phyloP scores from a whole-genome alignment of 2,888 invertebrate species.

The Drosophila limbata region DNA sequence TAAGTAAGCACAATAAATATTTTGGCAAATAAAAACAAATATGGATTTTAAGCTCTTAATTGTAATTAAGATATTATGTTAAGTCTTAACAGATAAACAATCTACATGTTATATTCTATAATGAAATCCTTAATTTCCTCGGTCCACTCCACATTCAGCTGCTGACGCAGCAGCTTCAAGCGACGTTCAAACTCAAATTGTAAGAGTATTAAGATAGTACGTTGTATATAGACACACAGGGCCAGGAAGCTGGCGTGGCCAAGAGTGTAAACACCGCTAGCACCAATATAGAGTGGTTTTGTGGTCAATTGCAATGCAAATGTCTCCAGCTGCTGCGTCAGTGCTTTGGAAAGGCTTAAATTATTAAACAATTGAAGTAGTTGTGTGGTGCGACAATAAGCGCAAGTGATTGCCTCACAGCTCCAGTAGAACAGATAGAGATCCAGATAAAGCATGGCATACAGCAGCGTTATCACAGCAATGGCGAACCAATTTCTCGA shows the following conservation, averaged over 20 bases:
- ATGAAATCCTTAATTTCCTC: constrained; percentile 14
- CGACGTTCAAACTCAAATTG: constrained; percentile 44
- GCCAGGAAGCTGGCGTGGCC: constrained; percentile 27
- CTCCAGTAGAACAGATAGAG: constrained; percentile 42
- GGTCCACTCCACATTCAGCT: constrained; percentile 15
- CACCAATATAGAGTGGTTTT: constrained; percentile 6
- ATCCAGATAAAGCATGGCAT: constrained; percentile 19
- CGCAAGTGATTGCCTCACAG: constrained; percentile 24
- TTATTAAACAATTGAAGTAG: constrained; percentile 22
- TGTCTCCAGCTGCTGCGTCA: constrained; percentile 18
- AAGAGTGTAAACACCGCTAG: constrained; percentile 14
- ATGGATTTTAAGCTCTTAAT: constrained; percentile 15
- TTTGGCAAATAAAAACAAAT: constrained; percentile 30
- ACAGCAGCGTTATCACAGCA: not conserved
- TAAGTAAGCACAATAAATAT: constrained; percentile 42
- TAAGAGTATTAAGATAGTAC: constrained; percentile 29
- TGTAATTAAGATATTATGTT: not conserved
- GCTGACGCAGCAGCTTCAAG: constrained; percentile 11
- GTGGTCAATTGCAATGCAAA: constrained; percentile 21
- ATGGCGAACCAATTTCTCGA: constrained; percentile 1
- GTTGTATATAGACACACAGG: constrained; percentile 27
- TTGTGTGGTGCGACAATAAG: constrained; percentile 7
- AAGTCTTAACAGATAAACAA: not conserved
- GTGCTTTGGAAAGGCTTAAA: not conserved
- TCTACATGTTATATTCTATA: not conserved